Evolutionary conservation across 2,797 vertebrate genomes (phyloP), one percentile per base, ranked within the genome.

Genomic region (Lepus oiostolus): DNA sequence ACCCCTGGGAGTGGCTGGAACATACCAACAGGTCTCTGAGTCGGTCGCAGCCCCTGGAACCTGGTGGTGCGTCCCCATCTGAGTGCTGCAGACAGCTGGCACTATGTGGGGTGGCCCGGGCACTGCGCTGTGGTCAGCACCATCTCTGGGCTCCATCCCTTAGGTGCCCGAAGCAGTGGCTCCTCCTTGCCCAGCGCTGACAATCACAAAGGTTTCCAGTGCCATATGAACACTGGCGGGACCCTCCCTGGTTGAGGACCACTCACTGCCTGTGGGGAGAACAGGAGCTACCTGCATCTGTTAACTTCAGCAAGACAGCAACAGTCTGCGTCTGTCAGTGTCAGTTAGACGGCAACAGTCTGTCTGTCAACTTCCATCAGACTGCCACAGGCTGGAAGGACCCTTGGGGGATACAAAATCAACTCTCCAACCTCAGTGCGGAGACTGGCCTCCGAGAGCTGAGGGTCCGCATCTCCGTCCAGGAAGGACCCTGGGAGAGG

Each of bases 361-460:
- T 47, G 42, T 47, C 42, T 47, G 42, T 47, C 7, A 47, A 9
- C 42, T 47, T 47, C 42, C 10, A 8, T 1, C 42, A 47, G 42
- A 47, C 12, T 0, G 47, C 71, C 54, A 26, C 7, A 30, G 16
- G 22, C 11, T 42, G 52, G 47, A 81, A 62, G 63, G 22, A 32
- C 30, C 70, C 22, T 32, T 8, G 13, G 88, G 65, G 85, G 32
- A 22, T 1, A 75, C 4, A 54, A 65, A 63, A 50, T 70, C 72
- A 47, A 58, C 76, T 68, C 63, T 22, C 75, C 65, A 68, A 35
- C 8, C 28, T 1, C 65, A 30, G 1, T 1, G n/a, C 70, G 60
- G 77, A 89, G 76, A 81, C 82, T 8, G 58, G 76, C 72, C 93
- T 81, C 81, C 63, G 77, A 54, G 60, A 85, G n/a, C 7, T 4